Conservation (phyloP, 2,113 vertebrate species). For the Cephalopholis sonnerati region DNA sequence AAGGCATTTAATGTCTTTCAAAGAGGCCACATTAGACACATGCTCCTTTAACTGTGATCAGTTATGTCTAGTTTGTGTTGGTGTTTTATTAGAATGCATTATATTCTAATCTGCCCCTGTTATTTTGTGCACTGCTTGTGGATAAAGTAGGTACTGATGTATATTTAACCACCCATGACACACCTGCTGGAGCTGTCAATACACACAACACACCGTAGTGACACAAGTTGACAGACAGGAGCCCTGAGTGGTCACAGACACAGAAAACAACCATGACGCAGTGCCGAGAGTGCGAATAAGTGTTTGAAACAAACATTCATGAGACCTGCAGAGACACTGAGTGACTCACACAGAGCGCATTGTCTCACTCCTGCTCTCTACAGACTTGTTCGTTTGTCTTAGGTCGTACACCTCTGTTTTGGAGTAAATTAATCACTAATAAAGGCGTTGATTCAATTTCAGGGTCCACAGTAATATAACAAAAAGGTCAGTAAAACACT, state of each 20-base stretch:
- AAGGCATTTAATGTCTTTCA: too few relatives aligned
- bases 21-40: not conserved
- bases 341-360: conserved; percentile 8
- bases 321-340: conserved; percentile 16
- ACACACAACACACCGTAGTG: not conserved
- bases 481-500: conserved; percentile 17
- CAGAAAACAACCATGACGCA: conserved; percentile 32
- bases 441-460: conserved; percentile 4
- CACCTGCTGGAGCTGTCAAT: conserved; percentile 9
- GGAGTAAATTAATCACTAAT: conserved; percentile 7
- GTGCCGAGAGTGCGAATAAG: conserved; percentile 19
- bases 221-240: conserved; percentile 4
- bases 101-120: not conserved
- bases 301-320: conserved; percentile 23
- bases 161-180: not conserved
- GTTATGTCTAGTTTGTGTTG: not conserved
- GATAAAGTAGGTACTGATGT: not conserved
- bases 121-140: not conserved
- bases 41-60: not conserved
- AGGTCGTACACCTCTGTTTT: not conserved
- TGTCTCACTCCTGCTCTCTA: not conserved
- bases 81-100: not conserved
- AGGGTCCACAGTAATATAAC: not conserved
- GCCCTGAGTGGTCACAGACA: not conserved
- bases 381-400: not conserved